phyloP scores from a whole-genome alignment of 2,797 vertebrate genomes.

The Telmatherina bonti region DNA sequence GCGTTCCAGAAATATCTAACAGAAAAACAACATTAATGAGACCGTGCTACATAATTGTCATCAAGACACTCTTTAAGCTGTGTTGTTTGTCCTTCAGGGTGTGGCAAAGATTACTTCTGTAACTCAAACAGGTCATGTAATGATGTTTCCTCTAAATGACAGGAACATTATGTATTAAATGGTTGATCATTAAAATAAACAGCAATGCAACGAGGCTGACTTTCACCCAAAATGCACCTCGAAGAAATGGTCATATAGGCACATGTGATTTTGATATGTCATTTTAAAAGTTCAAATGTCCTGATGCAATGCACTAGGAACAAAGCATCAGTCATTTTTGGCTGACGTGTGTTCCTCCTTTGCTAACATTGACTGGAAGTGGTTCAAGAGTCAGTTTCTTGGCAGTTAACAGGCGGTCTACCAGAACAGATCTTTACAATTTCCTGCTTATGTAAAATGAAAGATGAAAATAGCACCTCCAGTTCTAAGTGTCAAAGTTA shows the following conservation, averaged over 20 bases:
- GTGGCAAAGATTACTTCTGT: slow-evolving; percentile 12
- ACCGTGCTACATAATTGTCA: slow-evolving; percentile 35
- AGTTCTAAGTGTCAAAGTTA: slow-evolving; percentile 20
- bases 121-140: slow-evolving; percentile 10
- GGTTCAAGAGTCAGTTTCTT: slow-evolving; percentile 41
- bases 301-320: slow-evolving; percentile 12
- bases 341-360: slow-evolving; percentile 43
- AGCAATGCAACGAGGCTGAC: slow-evolving; percentile 25
- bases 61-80: slow-evolving; percentile 18
- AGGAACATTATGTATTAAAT: slow-evolving; percentile 30
- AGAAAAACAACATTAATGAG: slow-evolving; percentile 64
- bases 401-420: slow-evolving; percentile 23
- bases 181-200: slow-evolving; percentile 18
- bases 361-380: slow-evolving; percentile 47
- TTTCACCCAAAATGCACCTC: slow-evolving; percentile 27
- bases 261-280: slow-evolving; percentile 45
- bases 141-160: slow-evolving; percentile 43
- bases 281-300: slow-evolving; percentile 31
- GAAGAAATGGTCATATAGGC: slow-evolving; percentile 23
- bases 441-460: slow-evolving; percentile 53
- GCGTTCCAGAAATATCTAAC: slow-evolving; percentile 79
- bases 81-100: slow-evolving; percentile 15
- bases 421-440: slow-evolving; percentile 18
- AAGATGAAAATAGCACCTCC: slow-evolving; percentile 41
- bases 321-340: slow-evolving; percentile 14